Evolutionary conservation across 2,113 vertebrate species (phyloP), one percentile per base, ranked within the genome.

Genomic region (Phodopus roborovskii): DNA sequence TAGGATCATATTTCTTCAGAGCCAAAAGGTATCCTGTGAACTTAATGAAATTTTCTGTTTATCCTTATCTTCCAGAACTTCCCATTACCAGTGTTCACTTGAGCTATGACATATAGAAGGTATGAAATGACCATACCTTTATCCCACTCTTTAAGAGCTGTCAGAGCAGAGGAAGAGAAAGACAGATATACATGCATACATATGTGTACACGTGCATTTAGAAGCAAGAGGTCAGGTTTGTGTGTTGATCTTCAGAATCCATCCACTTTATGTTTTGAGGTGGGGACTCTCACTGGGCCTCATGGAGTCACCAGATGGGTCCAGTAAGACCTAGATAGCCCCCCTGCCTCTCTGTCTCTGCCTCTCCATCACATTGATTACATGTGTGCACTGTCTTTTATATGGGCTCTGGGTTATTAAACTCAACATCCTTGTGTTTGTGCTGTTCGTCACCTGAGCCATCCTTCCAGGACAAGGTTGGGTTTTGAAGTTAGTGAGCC

Each of bases 401-500:
- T 42, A 15, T 24, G 45, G 30, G 5, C 33, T 64, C 16, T 85
- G 17, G 28, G 10, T 30, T 48, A 15, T 7, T 86, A 45, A 70
- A 24, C 48, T 50, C 64, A 36, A 36, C 6, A 64, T 6, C 11
- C 30, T 33, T 30, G 4, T 22, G 17, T 5, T 68, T n/a, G 30
- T 3, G 4, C 45, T 10, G 6, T 11, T 85, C 24, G 68, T 17
- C 30, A 4, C 20, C 45, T 9, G 64, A n/a, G 84, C 45, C 22
- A 8, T 86, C 28, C 12, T 68, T 20, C 64, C 30, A 5, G 64
- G 19, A 12, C 91, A 71, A 45, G 97, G 96, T 66, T 91, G 91
- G 85, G 20, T 64, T 95, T 82, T 79, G n/a, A 39, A 88, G 94
- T 91, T 74, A 79, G 83, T 94, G 58, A 89, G 22, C 66, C 16